Evolutionary conservation across 2,888 invertebrate species (phyloP).

Genomic region (Apodemia zela): DNA sequence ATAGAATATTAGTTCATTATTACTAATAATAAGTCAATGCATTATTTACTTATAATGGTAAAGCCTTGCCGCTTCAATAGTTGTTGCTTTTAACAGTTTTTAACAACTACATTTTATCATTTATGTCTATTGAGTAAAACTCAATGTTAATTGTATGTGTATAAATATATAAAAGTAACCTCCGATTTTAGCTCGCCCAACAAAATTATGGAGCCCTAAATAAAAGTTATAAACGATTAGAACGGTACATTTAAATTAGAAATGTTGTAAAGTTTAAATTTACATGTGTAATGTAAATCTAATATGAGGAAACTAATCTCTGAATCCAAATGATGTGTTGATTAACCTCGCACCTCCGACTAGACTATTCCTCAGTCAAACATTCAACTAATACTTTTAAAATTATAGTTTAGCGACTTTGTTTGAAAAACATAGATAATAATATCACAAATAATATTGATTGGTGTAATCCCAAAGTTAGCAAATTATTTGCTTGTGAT

Average conservation of each 20-base stretch:
- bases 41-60: too few species aligned
- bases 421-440: neutral
- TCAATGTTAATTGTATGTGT: too few species aligned
- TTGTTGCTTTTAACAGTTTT: too few species aligned
- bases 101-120: too few species aligned
- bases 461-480: too few species aligned
- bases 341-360: slow-evolving; percentile 12
- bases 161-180: too few species aligned
- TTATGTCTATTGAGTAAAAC: too few species aligned
- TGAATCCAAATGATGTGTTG: neutral
- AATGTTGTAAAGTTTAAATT: slow-evolving; percentile 12
- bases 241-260: slow-evolving; percentile 10
- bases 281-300: slow-evolving; percentile 9
- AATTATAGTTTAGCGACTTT: neutral
- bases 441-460: too few species aligned
- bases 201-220: neutral
- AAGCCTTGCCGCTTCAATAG: too few species aligned
- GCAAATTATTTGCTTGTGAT: too few species aligned
- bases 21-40: too few species aligned
- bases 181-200: neutral
- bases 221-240: neutral
- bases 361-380: neutral
- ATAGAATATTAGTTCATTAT: too few species aligned
- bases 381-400: neutral
- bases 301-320: neutral